These are phyloP conservation scores for Podarcis muralis DNA, from an alignment of 2,113 vertebrate genomes.

Conservation along the genomic window DNA sequence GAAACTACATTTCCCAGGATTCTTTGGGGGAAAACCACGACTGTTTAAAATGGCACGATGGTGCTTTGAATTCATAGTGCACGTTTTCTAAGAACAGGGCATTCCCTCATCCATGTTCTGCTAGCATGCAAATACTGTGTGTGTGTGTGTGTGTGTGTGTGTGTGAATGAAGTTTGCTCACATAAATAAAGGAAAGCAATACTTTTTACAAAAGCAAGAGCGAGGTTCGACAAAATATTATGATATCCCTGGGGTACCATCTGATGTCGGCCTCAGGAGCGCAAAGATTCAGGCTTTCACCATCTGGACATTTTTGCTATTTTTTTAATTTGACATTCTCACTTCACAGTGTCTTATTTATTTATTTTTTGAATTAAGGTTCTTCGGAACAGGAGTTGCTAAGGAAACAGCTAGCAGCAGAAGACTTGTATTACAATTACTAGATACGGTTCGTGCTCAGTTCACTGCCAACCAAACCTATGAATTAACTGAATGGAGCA, in stretches of 20 bases:
- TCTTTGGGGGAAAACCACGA: no score
- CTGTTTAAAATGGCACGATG: no score
- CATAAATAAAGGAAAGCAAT: neutral
- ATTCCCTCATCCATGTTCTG: no score
- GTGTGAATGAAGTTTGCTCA: neutral
- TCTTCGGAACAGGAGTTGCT: neutral
- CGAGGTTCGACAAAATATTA: neutral
- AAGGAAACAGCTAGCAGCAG: neutral
- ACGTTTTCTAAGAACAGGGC: neutral
- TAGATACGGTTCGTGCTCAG: neutral
- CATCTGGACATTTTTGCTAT: neutral
- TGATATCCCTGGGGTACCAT: neutral
- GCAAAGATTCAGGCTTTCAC: neutral
- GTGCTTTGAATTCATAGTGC: no score
- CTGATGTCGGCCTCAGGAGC: no score
- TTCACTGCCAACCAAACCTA: neutral
- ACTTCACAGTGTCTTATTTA: neutral
- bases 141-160: neutral
- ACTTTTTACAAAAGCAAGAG: neutral
- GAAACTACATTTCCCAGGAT: no score
- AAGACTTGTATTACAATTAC: constrained; percentile 6
- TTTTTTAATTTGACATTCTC: neutral
- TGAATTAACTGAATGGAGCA: neutral
- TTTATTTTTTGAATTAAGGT: neutral
- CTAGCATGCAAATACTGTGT: neutral